phyloP scores from a whole-genome alignment of 2,113 vertebrate species.

The Leptobrachium leishanense region DNA sequence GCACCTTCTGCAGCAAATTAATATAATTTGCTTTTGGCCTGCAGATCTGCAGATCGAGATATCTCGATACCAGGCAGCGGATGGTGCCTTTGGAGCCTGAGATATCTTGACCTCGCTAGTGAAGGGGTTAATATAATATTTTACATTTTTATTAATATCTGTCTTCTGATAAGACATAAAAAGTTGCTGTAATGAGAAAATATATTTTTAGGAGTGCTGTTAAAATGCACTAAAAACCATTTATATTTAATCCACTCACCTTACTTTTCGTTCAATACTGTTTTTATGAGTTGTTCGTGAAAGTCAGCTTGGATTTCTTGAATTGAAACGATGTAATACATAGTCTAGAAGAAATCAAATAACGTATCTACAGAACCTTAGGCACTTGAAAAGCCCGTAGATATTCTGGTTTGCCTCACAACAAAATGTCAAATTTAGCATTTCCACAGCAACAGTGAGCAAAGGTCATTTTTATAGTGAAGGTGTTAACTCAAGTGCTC shows the following conservation, averaged over 20 bases:
- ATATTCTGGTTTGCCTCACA: constrained; percentile 19
- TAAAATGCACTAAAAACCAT: constrained; percentile 1
- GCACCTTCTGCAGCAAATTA: no score
- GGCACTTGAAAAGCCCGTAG: constrained; percentile 12
- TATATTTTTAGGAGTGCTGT: background rate
- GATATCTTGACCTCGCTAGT: no score
- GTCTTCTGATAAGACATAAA: no score
- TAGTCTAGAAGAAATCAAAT: constrained; percentile 26
- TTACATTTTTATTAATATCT: no score
- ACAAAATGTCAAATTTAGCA: constrained; percentile 40
- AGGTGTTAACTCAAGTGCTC: constrained; percentile 10
- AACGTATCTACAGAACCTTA: constrained; percentile 25
- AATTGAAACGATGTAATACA: constrained; percentile 19
- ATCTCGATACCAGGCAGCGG: no score
- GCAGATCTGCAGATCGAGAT: no score
- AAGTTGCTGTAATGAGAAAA: background rate
- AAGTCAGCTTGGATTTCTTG: constrained; percentile 10
- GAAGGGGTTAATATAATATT: no score
- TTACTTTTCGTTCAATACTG: constrained; percentile 5
- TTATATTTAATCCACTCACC: background rate
- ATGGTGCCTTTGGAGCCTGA: no score
- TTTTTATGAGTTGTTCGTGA: constrained; percentile 8
- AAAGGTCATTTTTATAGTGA: constrained; percentile 38
- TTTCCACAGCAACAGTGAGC: constrained; percentile 10
- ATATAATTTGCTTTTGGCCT: no score